Conservation (phyloP, 2,113 vertebrate genomes). For the Danionella cerebrum region DNA sequence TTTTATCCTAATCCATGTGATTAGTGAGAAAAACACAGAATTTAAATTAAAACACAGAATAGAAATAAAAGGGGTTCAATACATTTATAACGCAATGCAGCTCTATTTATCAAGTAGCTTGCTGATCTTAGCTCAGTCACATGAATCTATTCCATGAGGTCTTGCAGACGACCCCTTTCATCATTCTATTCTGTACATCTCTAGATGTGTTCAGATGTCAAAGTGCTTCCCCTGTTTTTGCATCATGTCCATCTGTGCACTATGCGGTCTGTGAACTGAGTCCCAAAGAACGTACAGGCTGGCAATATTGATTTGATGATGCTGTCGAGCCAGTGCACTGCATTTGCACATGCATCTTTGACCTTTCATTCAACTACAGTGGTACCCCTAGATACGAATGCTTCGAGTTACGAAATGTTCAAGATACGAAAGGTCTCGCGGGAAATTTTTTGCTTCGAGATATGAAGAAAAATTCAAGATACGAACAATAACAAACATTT, state of each 20-base stretch:
- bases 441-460: no score
- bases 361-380: background rate
- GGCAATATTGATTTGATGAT: background rate
- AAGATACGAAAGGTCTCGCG: no score
- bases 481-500: no score
- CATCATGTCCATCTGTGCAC: background rate
- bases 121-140: background rate
- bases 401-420: no score
- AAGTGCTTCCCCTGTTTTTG: background rate
- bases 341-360: background rate
- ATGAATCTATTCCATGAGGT: background rate
- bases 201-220: background rate
- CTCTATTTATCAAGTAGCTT: background rate
- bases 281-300: no score
- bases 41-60: slow-evolving; percentile 17
- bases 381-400: no score
- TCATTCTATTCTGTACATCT: background rate
- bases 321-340: no score
- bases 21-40: no score
- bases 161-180: background rate
- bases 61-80: background rate
- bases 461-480: no score
- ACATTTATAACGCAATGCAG: background rate
- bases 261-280: no score
- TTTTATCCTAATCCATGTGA: no score